phyloP scores from a whole-genome alignment of 1,140 invertebrate species.

The Temnothorax nylanderi region DNA sequence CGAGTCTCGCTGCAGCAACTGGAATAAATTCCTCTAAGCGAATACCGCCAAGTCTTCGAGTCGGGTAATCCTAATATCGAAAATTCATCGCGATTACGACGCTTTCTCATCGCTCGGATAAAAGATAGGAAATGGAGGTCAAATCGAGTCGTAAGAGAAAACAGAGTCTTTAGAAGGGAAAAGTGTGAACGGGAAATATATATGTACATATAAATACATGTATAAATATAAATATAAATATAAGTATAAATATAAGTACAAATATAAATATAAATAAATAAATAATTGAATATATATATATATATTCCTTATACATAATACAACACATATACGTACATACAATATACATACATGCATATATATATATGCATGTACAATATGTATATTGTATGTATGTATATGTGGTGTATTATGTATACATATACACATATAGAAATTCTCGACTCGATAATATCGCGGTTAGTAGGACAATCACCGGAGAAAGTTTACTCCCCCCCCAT shows the following conservation, averaged over 20 bases:
- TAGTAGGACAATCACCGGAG: conserved; percentile 83
- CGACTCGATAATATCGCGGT: conserved; percentile 82
- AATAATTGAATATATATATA: not conserved
- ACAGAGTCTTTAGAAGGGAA: conserved; percentile 55
- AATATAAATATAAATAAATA: no score
- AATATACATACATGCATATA: no score
- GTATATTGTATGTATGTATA: no score
- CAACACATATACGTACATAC: not conserved
- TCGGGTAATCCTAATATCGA: conserved; percentile 1
- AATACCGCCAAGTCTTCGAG: not conserved
- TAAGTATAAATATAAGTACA: no score
- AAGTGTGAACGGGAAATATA: conserved; percentile 30
- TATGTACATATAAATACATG: not conserved
- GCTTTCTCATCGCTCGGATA: conserved; percentile 50
- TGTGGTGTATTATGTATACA: not conserved
- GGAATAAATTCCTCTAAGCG: not conserved
- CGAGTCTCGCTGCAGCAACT: conserved; percentile 5
- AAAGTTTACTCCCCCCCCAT: conserved; percentile 77
- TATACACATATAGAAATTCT: conserved; percentile 76
- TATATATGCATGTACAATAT: no score
- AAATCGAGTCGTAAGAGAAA: conserved; percentile 22
- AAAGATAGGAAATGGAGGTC: conserved; percentile 69
- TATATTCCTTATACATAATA: not conserved
- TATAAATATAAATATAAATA: no score
- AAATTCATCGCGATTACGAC: conserved; percentile 12